Base-by-base conservation (phyloP, 2,113 vertebrate species). In the Protobothrops mucrosquamatus region DNA sequence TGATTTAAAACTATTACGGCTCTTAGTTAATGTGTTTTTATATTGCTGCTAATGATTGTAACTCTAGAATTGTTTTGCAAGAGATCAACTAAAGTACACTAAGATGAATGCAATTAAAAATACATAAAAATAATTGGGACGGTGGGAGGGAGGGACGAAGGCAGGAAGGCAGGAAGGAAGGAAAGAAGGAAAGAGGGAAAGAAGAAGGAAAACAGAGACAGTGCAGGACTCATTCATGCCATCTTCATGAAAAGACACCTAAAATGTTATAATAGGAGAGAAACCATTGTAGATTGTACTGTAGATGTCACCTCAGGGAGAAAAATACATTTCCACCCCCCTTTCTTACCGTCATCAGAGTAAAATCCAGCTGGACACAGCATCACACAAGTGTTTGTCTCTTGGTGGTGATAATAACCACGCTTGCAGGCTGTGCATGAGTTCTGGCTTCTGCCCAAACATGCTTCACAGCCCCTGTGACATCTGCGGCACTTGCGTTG, bases 381-480 rank as follows among this genome's bases (percentile, higher is more conserved):
- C 34, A 95, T 85, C 85, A 96, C 88, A 18, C 99, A 99, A 87
- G 96, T 95, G 93, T 93, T 96, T 87, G 95, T 97, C 94, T 98
- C 97, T 23, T 97, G 94, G 94, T 98, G 96, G 22, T 98, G 97
- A 96, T 98, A 99, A 91, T 98, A 97, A 7, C 98, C 98, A 0
- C 97, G 95, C 46, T 98, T 97, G 96, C 99, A 99, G 3, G 98
- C 97, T 0, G 96, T 97, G 96, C 99, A 99, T 88, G 98, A 96
- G 0, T 92, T 95, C 0, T 94, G 90, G 12, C 97, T 96, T 87
- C 93, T 97, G 6, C 98, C 98, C 0, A 94, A 85, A 18, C 99
- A 99, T 4, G 94, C 96, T 95, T 99, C 98, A 5, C 99, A 99
- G n/a, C 98, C 98, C 95, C 96, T 97, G 92, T 95, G 94, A 96